A percentile compares a stretch with the other conserved stretches of the same genome.
Evolutionary conservation across 2,797 vertebrate species (phyloP).

Genomic region (Pristis pectinata): DNA sequence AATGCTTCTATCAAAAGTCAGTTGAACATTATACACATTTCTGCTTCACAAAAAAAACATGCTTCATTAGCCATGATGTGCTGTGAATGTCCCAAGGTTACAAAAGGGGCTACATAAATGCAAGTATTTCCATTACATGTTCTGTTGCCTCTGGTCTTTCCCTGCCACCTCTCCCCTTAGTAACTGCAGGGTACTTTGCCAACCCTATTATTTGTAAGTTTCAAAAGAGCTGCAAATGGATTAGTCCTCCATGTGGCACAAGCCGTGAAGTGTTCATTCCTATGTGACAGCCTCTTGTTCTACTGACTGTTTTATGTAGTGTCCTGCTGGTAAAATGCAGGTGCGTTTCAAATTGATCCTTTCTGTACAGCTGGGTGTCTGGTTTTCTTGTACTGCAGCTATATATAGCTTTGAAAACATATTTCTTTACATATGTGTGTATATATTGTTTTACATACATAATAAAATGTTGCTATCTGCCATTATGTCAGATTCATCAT

Average conservation of each 20-base stretch:
- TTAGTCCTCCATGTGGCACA: background rate
- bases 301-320: conserved; percentile 13
- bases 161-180: background rate
- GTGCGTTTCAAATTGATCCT: conserved; percentile 4
- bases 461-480: background rate
- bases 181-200: background rate
- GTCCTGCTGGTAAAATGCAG: conserved; percentile 25
- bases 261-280: conserved; percentile 21
- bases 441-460: no score
- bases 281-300: conserved; percentile 14
- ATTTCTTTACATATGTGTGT: background rate
- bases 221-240: conserved; percentile 24
- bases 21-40: no score
- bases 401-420: conserved; percentile 21
- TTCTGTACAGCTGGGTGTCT: background rate
- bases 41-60: background rate
- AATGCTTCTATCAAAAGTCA: no score
- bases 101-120: background rate
- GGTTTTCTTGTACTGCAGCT: background rate
- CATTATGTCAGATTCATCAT: background rate
- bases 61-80: background rate
- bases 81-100: background rate
- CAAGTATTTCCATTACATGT: background rate
- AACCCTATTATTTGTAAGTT: conserved; percentile 18
- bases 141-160: background rate